phyloP scores from a whole-genome alignment of 2,888 invertebrate genomes.

The Sphaerolaimus hirsutus region DNA sequence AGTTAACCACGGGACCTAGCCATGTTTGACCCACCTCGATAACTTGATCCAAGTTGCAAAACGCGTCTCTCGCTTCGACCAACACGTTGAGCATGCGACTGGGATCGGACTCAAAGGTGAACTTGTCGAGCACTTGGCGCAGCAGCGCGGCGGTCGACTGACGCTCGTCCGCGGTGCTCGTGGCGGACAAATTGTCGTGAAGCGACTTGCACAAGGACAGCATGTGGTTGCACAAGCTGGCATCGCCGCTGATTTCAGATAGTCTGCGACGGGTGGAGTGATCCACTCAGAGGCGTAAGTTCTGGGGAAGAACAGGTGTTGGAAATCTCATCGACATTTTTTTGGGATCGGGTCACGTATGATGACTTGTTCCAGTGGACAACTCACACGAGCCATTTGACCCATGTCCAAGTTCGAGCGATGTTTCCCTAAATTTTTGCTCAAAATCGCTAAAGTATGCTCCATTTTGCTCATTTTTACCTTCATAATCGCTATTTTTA shows the following conservation, averaged over 20 bases:
- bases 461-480: too few species aligned
- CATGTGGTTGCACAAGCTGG: conserved; percentile 41
- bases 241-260: not conserved
- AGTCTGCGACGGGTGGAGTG: not conserved
- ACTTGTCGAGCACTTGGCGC: conserved; percentile 26
- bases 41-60: conserved; percentile 67
- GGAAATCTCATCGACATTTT: too few species aligned
- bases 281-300: too few species aligned
- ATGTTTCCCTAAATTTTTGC: too few species aligned
- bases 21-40: conserved; percentile 48
- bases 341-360: too few species aligned
- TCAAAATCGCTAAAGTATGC: too few species aligned
- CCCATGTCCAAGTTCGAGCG: too few species aligned
- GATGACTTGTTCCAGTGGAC: too few species aligned
- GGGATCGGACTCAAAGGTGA: conserved; percentile 51
- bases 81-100: conserved; percentile 77
- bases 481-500: too few species aligned
- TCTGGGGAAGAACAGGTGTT: too few species aligned
- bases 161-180: conserved; percentile 26
- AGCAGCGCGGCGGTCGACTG: not conserved
- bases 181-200: conserved; percentile 43
- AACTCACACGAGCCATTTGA: too few species aligned
- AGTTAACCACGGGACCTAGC: not conserved
- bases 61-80: conserved; percentile 65
- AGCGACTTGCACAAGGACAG: conserved; percentile 65